Conservation (phyloP, 2,888 invertebrate species). For the Nemurella pictetii region DNA sequence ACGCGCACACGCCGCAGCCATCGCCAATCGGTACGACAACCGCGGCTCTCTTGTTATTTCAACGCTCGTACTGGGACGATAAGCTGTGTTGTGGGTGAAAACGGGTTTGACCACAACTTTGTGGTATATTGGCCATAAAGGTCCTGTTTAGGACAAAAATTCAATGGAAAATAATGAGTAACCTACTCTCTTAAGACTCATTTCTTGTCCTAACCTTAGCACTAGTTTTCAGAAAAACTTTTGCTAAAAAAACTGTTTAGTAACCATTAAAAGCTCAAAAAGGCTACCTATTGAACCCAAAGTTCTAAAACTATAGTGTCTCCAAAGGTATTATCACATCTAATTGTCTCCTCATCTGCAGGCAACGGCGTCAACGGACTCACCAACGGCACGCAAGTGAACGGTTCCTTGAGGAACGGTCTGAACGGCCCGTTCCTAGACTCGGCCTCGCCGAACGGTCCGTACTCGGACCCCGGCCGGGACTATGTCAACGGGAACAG, state of each 20-base stretch:
- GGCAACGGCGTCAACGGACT: conserved; percentile 46
- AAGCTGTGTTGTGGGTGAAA: too few relatives aligned
- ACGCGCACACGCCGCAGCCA: conserved; percentile 44
- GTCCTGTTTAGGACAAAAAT: too few relatives aligned
- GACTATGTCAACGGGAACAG: conserved; percentile 52
- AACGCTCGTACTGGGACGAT: too few relatives aligned
- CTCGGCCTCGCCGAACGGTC: conserved; percentile 50
- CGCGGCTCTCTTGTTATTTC: too few relatives aligned
- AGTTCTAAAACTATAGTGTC: too few relatives aligned
- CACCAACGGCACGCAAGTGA: conserved; percentile 52
- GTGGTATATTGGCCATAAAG: too few relatives aligned
- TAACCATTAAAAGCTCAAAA: background rate
- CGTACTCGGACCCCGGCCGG: conserved; percentile 52
- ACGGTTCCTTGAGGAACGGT: conserved; percentile 49
- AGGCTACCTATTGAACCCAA: background rate
- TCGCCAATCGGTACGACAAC: conserved; percentile 40
- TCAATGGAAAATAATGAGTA: too few relatives aligned
- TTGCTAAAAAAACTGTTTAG: background rate
- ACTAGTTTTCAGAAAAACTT: background rate
- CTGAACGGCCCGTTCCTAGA: conserved; percentile 54
- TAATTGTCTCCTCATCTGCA: background rate
- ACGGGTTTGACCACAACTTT: too few relatives aligned
- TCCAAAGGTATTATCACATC: background rate
- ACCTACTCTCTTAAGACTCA: background rate
- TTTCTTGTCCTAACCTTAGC: background rate